Evolutionary conservation across 2,888 invertebrate species (phyloP), one percentile per base, ranked within the genome.

Genomic region (Chrysodeixis includens): DNA sequence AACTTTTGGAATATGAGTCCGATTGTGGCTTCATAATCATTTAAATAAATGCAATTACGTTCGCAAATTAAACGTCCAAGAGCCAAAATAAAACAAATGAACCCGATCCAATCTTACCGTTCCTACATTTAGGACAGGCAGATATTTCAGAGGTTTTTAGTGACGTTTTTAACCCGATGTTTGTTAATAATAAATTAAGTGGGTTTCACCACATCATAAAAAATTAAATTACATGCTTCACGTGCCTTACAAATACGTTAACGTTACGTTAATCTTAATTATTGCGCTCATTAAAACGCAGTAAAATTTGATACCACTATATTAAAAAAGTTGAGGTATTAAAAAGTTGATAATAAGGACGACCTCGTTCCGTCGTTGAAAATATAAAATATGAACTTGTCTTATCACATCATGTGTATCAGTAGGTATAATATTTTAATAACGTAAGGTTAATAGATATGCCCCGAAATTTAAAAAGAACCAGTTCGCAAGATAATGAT

Each of bases 201-300:
- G 79, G 69, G 81, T 88, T 84, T 89, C 88, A 84, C 78, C 88
- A 88, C 87, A 68, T 88, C 78, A 85, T 88, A 85, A 89, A 86
- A 74, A 83, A 82, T 78, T 62, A 71, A 83, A 84, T 86, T 82
- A 86, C 83, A 83, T 83, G 84, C 78, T 79, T 83, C 68, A 76
- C 66, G 62, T 79, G 69, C 67, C 77, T 78, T 81, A 74, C 65
- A 72, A 84, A 85, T 86, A 49, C 18, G 46, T 20, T 49, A 49
- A 49, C 20, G 46, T 49, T 49, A 84, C 77, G 71, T 86, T 85
- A 84, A 83, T 74, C 72, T 86, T 85, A 84, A 85, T 87, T 85
- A 88, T 86, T 79, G 76, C 76, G 70, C 79, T 86, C 85, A 89
- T 92, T 88, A 89, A 89, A 90, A 83, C 54, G 77, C 70, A 78